These are phyloP conservation scores for Ciconia nigra DNA, from an alignment of 2,797 vertebrate genomes.

Conservation along the genomic window DNA sequence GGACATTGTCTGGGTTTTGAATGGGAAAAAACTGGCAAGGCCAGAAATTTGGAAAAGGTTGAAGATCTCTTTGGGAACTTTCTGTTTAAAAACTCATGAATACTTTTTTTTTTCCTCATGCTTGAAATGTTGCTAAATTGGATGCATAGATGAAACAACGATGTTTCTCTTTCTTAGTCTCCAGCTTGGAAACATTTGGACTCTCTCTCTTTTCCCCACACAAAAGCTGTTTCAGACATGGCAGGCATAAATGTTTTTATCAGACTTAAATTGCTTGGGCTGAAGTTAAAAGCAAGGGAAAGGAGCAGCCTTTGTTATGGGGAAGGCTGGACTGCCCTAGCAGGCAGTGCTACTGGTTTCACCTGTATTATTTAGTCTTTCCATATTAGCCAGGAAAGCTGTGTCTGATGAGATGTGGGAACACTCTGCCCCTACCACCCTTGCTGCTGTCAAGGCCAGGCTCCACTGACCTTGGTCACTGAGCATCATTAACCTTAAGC, in stretches of 20 bases:
- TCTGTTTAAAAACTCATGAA: not conserved
- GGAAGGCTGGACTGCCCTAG: not conserved
- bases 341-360: conserved; percentile 30
- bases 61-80: not conserved
- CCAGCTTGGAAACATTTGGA: not conserved
- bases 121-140: not conserved
- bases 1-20: not conserved
- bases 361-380: not conserved
- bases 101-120: not conserved
- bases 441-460: not conserved
- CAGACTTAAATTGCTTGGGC: conserved; percentile 18
- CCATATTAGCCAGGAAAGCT: not conserved
- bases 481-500: not conserved
- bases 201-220: not conserved
- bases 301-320: not conserved
- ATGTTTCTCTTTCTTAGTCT: not conserved
- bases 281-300: conserved; percentile 26
- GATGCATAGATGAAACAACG: not conserved
- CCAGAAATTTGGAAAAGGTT: not conserved
- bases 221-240: conserved; percentile 17
- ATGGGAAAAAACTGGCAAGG: not conserved
- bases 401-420: not conserved
- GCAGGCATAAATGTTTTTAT: conserved; percentile 49
- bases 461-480: not conserved
- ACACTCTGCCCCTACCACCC: fast-evolving